Base-by-base conservation (phyloP, 2,113 vertebrate genomes). In the Pontoporia blainvillei region DNA sequence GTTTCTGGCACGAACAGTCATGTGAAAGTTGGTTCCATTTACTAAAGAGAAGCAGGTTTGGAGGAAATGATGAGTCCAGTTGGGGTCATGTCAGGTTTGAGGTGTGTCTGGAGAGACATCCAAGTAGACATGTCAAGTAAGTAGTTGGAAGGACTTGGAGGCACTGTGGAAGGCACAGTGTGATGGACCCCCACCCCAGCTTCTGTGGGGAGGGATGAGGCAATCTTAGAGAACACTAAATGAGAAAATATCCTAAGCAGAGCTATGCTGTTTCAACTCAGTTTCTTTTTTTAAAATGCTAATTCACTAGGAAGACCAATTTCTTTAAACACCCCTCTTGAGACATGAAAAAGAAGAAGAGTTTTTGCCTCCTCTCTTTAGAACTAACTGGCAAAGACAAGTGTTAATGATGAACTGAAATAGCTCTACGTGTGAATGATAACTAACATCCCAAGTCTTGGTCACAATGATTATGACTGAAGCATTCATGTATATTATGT, bases 341-440 rank as follows among this genome's bases (percentile, higher is more conserved):
- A 93, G 66, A 93, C 12, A 39, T 36, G 84, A 88, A 54, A 86
- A 79, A 92, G 41, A 95, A 97, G 95, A 96, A 95, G 81, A 89
- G 64, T 52, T 44, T 97, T 96, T 97, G 86, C 8, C 46, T 86
- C 85, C 91, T 91, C 66, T 89, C 39, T 64, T 95, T 96, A 90
- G 76, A 96, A 96, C 95, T 91, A 94, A 96, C 44, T 67, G 92
- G 78, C 95, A 96, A 96, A 92, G 7, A n/a, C 3, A 86, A 64
- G 90, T 94, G 95, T 90, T 95, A 95, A 98, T 93, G 86, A 96
- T 64, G 1, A 94, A 86, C 86, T 96, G 59, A 94, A 98, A 93
- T 87, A 73, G 71, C 59, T 91, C 79, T 23, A 13, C 2, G 41
- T 97, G 94, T 81, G 93, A 96, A 71, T 73, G 86, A 57, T 87